Evolutionary conservation across 2,797 vertebrate species (phyloP).

Genomic region (Acipenser transmontanus): DNA sequence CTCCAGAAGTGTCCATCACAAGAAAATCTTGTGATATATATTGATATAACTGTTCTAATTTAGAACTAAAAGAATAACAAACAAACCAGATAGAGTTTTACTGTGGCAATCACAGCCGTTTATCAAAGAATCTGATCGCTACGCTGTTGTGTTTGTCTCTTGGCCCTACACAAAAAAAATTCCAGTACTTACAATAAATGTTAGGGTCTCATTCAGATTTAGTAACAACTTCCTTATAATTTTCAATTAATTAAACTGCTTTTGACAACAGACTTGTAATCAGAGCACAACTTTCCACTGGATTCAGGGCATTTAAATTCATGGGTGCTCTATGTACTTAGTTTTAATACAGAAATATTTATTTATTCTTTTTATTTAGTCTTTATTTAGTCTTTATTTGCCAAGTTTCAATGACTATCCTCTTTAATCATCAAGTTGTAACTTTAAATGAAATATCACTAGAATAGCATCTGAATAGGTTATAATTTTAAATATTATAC

Average conservation of each 20-base stretch:
- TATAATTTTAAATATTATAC: no score
- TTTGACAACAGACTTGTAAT: no score
- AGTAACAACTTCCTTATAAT: constrained; percentile 51
- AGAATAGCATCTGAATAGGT: no score
- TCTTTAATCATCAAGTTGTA: no score
- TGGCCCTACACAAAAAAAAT: constrained; percentile 38
- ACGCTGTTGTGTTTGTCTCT: constrained; percentile 32
- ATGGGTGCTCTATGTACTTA: no score
- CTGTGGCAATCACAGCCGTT: constrained; percentile 6
- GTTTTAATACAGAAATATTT: no score
- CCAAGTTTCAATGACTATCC: no score
- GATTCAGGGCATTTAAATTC: no score
- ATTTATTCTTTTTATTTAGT: no score
- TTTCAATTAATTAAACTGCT: constrained; percentile 35
- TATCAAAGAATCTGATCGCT: constrained; percentile 24
- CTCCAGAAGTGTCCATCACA: constrained; percentile 41
- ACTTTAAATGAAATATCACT: no score
- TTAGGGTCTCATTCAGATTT: constrained; percentile 30
- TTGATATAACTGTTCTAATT: constrained; percentile 46
- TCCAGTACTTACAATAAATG: constrained; percentile 35
- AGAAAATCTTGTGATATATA: constrained; percentile 24
- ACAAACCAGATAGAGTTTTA: constrained; percentile 7
- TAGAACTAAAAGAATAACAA: constrained; percentile 24
- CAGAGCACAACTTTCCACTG: no score
- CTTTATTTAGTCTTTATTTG: no score